phyloP scores from a whole-genome alignment of 2,113 vertebrate genomes.

The Rousettus leschenaultii region DNA sequence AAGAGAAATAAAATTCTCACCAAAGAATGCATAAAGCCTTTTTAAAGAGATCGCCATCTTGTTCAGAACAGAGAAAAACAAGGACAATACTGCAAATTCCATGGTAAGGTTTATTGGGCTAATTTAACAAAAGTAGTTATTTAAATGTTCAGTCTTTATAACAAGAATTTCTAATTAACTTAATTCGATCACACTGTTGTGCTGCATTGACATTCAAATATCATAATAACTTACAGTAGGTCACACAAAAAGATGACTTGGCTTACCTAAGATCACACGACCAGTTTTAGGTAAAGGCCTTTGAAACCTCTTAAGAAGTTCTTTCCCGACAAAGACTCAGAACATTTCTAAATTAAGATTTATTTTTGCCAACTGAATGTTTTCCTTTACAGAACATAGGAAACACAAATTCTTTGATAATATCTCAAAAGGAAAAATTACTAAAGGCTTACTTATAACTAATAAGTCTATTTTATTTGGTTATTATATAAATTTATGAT shows the following conservation, averaged over 20 bases:
- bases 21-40: neutral
- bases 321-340: neutral
- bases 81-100: neutral
- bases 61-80: neutral
- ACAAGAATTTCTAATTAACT: neutral
- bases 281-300: neutral
- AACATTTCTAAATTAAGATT: constrained; percentile 12
- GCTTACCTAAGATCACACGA: neutral
- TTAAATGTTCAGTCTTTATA: neutral
- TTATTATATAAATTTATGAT: neutral
- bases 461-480: neutral
- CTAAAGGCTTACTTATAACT: neutral
- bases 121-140: neutral
- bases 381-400: neutral
- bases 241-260: neutral
- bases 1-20: neutral
- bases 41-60: neutral
- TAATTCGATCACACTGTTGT: neutral
- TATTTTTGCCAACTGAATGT: neutral
- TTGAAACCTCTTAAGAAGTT: neutral
- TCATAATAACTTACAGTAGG: neutral
- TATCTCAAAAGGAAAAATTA: neutral
- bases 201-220: neutral
- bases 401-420: constrained; percentile 2
- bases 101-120: neutral